Percentiles rank a stretch among this genome's conserved stretches.
phyloP scores from a whole-genome alignment of 2,888 invertebrate genomes.

The Rapana venosa region DNA sequence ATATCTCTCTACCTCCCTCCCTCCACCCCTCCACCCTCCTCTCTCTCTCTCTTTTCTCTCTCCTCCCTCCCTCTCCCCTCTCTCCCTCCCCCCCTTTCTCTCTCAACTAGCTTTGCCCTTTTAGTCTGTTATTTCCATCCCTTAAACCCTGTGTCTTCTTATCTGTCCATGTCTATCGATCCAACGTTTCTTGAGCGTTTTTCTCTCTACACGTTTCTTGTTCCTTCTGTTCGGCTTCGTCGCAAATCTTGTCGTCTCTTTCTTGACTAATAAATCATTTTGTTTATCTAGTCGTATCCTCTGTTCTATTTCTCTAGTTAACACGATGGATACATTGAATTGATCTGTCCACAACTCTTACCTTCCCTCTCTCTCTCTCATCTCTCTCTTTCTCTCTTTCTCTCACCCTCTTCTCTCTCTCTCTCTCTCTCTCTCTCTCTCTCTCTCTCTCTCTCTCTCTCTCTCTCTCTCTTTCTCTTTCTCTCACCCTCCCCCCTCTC shows the following conservation, averaged over 20 bases:
- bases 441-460: not conserved
- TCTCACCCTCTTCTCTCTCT: not conserved
- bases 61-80: not conserved
- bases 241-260: too few species aligned
- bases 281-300: too few species aligned
- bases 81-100: too few species aligned
- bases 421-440: not conserved
- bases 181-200: too few species aligned
- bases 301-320: too few species aligned
- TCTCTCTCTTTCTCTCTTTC: not conserved
- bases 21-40: not conserved
- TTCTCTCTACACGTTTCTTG: not conserved
- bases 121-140: too few species aligned
- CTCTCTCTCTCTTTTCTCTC: not conserved
- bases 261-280: too few species aligned
- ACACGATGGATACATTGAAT: too few species aligned
- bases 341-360: slow-evolving; percentile 22
- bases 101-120: too few species aligned
- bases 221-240: not conserved
- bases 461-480: not conserved
- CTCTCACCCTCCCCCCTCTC: not conserved
- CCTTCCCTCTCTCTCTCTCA: not conserved
- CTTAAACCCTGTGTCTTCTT: not conserved
- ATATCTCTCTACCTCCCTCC: too few species aligned
- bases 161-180: not conserved